A percentile compares a stretch with the other conserved stretches of the same genome.
Conservation (phyloP, 2,113 vertebrate species). For the Salvelinus alpinus region DNA sequence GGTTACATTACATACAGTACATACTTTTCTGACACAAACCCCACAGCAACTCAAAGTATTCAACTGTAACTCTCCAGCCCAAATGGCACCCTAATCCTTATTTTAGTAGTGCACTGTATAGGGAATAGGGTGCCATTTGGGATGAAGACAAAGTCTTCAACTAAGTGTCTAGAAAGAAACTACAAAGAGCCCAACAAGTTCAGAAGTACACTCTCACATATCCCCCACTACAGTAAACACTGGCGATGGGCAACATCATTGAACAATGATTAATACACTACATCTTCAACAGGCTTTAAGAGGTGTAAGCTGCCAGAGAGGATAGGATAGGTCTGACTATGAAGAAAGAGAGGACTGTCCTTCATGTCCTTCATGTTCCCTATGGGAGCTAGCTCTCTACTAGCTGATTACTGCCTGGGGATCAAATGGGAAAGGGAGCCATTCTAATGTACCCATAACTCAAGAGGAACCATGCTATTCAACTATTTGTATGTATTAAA, state of each 20-base stretch:
- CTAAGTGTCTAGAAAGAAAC: too few species aligned
- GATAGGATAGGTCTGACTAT: not conserved
- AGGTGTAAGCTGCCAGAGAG: not conserved
- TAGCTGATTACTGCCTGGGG: conserved; percentile 18
- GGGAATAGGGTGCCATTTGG: too few species aligned
- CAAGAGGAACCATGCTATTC: conserved; percentile 37
- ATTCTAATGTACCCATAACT: conserved; percentile 48
- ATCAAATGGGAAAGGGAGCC: conserved; percentile 11
- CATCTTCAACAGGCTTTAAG: not conserved
- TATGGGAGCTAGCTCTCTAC: not conserved
- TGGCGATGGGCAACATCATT: too few species aligned
- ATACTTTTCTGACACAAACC: not conserved
- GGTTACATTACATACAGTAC: not conserved
- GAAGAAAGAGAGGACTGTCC: not conserved
- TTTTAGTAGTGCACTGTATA: too few species aligned
- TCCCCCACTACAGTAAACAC: too few species aligned
- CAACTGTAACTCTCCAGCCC: not conserved
- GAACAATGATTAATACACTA: too few species aligned
- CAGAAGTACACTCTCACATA: too few species aligned
- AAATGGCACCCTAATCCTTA: too few species aligned
- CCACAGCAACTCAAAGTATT: not conserved
- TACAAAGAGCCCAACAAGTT: too few species aligned
- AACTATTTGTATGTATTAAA: conserved; percentile 57
- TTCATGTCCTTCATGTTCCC: not conserved
- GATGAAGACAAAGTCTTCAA: too few species aligned